Conservation (phyloP, 1,140 invertebrate genomes). For the Himalopsyche phryganea region DNA sequence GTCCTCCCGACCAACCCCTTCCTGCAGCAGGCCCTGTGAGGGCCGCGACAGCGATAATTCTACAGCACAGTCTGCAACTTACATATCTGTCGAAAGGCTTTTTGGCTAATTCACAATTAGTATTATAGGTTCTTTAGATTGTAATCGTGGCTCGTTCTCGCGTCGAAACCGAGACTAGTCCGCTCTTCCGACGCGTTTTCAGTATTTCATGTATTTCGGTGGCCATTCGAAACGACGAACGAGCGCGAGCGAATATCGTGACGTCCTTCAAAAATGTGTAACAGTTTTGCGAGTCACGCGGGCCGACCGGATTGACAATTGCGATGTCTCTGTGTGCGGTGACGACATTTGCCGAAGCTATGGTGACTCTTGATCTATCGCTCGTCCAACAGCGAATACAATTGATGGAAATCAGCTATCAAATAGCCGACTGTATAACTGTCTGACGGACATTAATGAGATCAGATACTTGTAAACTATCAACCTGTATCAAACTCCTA, state of each 20-base stretch:
- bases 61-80: background rate
- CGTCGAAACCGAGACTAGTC: background rate
- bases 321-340: too few relatives aligned
- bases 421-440: too few relatives aligned
- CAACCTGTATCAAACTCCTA: too few relatives aligned
- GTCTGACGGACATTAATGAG: too few relatives aligned
- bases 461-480: too few relatives aligned
- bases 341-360: too few relatives aligned
- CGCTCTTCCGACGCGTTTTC: background rate
- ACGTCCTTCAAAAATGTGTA: background rate
- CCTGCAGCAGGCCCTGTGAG: conserved; percentile 30
- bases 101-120: background rate
- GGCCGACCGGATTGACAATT: too few relatives aligned
- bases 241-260: background rate
- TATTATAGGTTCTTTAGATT: background rate
- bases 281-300: too few relatives aligned
- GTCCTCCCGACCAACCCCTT: conserved; percentile 39
- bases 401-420: too few relatives aligned
- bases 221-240: background rate
- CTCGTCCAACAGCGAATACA: too few relatives aligned
- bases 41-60: background rate
- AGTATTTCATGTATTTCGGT: background rate
- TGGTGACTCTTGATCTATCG: too few relatives aligned
- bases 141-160: background rate
- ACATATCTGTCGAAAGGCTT: background rate